Base-by-base conservation (phyloP, 2,797 vertebrate genomes). In the Sebastes matsubarae region DNA sequence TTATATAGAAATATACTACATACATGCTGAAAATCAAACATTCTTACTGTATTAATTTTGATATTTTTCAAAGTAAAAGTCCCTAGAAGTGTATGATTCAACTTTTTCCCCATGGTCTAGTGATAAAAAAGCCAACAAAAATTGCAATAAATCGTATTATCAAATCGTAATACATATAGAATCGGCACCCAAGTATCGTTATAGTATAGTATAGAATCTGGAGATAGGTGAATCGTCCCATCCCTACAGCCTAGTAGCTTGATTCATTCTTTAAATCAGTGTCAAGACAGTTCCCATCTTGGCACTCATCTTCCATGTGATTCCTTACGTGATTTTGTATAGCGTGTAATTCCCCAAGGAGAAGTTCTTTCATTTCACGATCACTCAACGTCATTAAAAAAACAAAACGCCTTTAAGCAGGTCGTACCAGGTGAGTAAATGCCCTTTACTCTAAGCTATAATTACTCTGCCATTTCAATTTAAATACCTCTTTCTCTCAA, bases 381-480 rank as follows among this genome's bases (percentile, higher is more conserved):
- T 77, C 59, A 64, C 46, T 70, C 27, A 74, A 16, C 1, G 2
- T 60, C 54, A 79, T 22, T 2, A n/a, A 22, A 63, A 61, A n/a
- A 32, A 70, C 50, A 50, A 55, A 61, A n/a, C 60, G 54, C 57
- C 70, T 75, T 34, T 10, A 36, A 77, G 29, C 61, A 61, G 70
- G 52, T 59, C 63, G 42, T 59, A 66, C 22, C 59, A 82, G 74
- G 68, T 75, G 72, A 87, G 68, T 20, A 85, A 85, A 82, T 72
- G 77, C 63, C 70, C 36, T 79, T 71, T 22, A 63, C 46, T 71
- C 57, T 61, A 75, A 81, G 77, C 83, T 89, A 46, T 90, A 89
- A 90, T 91, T 88, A 92, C 72, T 74, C 76, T 74, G 72, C 64
- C 70, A 75, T 79, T 74, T 83, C 72, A 77, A 57, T 90, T 87